Percentiles rank a stretch among this genome's conserved stretches.
phyloP scores from a whole-genome alignment of 1,140 invertebrate genomes.

The Araneus ventricosus region DNA sequence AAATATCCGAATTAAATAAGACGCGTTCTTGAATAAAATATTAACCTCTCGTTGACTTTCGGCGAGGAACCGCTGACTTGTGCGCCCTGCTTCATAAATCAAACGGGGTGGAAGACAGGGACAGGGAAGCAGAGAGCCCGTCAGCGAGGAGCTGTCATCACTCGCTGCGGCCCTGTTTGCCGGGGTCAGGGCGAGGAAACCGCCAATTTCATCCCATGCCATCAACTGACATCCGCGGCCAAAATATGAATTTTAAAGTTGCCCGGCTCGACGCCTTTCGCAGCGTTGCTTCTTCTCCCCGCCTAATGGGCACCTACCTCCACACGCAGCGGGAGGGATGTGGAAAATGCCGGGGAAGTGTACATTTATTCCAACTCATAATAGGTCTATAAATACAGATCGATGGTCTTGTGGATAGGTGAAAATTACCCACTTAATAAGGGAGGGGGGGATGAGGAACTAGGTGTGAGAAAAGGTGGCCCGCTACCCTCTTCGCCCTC shows the following conservation, averaged over 20 bases:
- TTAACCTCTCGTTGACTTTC: not conserved
- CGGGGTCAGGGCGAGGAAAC: constrained; percentile 19
- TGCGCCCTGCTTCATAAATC: not conserved
- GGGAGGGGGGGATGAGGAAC: constrained; percentile 8
- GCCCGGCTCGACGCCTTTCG: not conserved
- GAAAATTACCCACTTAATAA: constrained; percentile 62
- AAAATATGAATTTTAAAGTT: constrained; percentile 57
- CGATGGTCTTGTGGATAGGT: constrained; percentile 27
- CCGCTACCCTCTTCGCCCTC: not conserved
- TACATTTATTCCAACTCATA: constrained; percentile 53
- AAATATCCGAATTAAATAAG: not conserved
- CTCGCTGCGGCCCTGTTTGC: constrained; percentile 28
- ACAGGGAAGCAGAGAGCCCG: too few species aligned
- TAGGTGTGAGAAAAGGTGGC: constrained; percentile 22
- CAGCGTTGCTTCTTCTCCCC: not conserved
- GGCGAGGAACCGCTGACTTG: not conserved
- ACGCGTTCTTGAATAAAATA: not conserved
- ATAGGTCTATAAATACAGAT: constrained; percentile 30
- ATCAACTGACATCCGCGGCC: constrained; percentile 12
- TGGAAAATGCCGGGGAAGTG: not conserved
- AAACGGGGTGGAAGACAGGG: not conserved
- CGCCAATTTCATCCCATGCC: constrained; percentile 28
- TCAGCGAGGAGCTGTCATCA: constrained; percentile 42
- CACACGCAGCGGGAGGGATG: not conserved
- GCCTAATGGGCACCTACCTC: not conserved